Evolutionary conservation across 2,797 vertebrate species (phyloP).

Genomic region (Cryptoblepharus egeriae): DNA sequence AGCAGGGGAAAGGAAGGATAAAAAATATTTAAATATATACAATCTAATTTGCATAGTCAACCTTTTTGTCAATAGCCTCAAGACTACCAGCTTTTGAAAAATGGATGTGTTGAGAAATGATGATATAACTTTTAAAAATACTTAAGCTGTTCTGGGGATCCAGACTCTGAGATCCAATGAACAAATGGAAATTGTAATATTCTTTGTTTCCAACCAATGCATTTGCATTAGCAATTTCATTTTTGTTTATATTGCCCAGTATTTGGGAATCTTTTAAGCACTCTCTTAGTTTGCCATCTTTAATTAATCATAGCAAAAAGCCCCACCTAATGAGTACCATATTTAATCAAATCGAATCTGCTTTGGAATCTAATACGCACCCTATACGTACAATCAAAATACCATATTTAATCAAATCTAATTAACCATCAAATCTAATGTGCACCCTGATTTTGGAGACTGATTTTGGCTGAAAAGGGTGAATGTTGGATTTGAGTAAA

Average conservation of each 20-base stretch:
- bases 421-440: too few relatives aligned
- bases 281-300: neutral
- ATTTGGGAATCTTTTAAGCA: neutral
- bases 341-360: too few relatives aligned
- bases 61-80: neutral
- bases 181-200: neutral
- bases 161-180: constrained; percentile 2
- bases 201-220: neutral
- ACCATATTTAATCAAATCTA: too few relatives aligned
- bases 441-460: too few relatives aligned
- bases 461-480: too few relatives aligned
- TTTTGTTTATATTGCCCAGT: neutral
- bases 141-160: neutral
- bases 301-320: neutral
- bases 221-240: constrained; percentile 12
- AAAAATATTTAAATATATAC: too few relatives aligned
- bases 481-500: too few relatives aligned
- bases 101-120: neutral
- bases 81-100: neutral
- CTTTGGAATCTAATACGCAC: too few relatives aligned
- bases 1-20: too few relatives aligned
- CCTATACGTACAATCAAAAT: too few relatives aligned
- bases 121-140: neutral
- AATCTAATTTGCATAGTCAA: neutral
- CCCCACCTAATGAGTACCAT: neutral